Conservation (phyloP, 1,140 invertebrate genomes). For the Drosophila nigrodunni region DNA sequence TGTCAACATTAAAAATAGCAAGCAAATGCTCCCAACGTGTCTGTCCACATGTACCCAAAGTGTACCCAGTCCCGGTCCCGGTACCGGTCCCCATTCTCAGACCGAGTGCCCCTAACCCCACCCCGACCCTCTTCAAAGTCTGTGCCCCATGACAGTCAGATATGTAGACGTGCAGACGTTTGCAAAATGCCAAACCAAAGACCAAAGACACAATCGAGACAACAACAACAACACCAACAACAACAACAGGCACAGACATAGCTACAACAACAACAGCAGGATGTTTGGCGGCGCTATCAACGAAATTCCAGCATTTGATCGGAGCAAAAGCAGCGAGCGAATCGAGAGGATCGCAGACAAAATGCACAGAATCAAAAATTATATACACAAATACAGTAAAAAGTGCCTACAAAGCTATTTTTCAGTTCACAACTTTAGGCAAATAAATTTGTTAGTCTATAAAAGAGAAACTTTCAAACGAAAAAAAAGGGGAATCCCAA, state of each 20-base stretch:
- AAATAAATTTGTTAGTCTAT: no score
- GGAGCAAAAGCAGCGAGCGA: constrained; percentile 31
- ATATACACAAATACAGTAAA: constrained; percentile 13
- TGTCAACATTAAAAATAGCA: constrained; percentile 82
- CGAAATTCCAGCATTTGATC: constrained; percentile 80
- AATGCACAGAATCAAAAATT: constrained; percentile 76
- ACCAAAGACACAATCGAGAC: constrained; percentile 63
- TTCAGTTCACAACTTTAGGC: background rate
- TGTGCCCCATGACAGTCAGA: constrained; percentile 54
- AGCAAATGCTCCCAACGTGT: constrained; percentile 62
- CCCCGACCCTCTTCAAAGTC: constrained; percentile 25
- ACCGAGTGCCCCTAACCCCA: constrained; percentile 7
- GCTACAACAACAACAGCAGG: constrained; percentile 59
- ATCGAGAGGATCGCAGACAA: constrained; percentile 69
- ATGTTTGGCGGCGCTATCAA: constrained; percentile 81
- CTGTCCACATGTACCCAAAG: constrained; percentile 19
- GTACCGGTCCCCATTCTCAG: constrained; percentile 6
- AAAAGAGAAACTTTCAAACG: no score
- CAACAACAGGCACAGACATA: constrained; percentile 41
- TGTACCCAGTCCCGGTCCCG: constrained; percentile 5
- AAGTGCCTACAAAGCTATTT: background rate
- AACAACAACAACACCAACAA: constrained; percentile 45
- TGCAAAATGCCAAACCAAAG: constrained; percentile 74
- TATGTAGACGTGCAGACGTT: constrained; percentile 79
- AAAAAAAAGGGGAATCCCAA: no score